Evolutionary conservation across 2,797 vertebrate species (phyloP).

Genomic region (Aulostomus chinensis): DNA sequence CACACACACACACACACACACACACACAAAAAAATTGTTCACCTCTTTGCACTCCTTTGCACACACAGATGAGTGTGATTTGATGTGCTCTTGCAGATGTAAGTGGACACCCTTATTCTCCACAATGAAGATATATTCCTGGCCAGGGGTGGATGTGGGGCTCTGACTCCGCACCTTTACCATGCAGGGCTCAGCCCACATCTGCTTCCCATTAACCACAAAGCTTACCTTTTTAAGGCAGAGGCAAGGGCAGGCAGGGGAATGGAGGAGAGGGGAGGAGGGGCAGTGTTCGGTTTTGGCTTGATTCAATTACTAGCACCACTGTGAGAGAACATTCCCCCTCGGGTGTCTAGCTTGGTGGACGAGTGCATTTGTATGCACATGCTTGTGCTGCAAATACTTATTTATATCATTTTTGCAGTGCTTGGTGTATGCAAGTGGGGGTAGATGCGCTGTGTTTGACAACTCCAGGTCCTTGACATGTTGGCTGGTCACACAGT

Average conservation of each 20-base stretch:
- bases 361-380: constrained; percentile 35
- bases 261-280: constrained; percentile 43
- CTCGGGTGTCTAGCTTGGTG: constrained; percentile 52
- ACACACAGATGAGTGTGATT: constrained; percentile 74
- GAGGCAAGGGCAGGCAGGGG: constrained; percentile 54
- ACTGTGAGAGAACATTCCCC: constrained; percentile 74
- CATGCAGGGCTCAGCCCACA: constrained; percentile 77
- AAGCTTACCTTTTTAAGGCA: constrained; percentile 79
- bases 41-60: constrained; percentile 44
- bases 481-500: constrained; percentile 37
- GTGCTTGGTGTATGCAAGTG: not conserved
- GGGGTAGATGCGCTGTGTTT: constrained; percentile 2
- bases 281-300: constrained; percentile 81
- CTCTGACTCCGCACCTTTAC: constrained; percentile 80
- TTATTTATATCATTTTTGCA: not conserved
- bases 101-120: constrained; percentile 77
- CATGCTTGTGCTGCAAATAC: not conserved
- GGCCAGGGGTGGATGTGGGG: constrained; percentile 71
- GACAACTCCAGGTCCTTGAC: constrained; percentile 28
- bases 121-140: constrained; percentile 82
- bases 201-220: constrained; percentile 86
- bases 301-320: constrained; percentile 91
- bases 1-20: constrained; percentile 25
- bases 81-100: constrained; percentile 75
- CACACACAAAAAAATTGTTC: constrained; percentile 36